phyloP scores from a whole-genome alignment of 2,113 vertebrate genomes.

The Zosterops lateralis region DNA sequence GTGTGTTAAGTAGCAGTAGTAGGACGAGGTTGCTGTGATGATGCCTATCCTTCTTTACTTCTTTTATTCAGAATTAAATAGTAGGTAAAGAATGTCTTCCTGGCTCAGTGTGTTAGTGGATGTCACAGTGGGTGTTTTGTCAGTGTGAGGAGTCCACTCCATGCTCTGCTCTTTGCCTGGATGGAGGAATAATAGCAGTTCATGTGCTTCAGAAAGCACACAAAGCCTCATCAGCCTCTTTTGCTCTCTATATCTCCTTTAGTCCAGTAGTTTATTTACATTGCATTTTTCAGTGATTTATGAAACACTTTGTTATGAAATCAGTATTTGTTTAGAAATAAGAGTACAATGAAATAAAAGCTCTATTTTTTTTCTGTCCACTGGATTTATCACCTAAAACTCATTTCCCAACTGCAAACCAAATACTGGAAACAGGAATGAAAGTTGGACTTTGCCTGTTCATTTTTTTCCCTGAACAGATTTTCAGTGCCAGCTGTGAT shows the following conservation, averaged over 20 bases:
- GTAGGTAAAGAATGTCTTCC: background rate
- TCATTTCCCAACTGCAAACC: background rate
- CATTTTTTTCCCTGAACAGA: background rate
- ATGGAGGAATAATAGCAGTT: background rate
- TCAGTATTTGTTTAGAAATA: background rate
- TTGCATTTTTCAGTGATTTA: background rate
- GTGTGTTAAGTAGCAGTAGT: background rate
- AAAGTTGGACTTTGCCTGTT: background rate
- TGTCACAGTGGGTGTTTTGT: background rate
- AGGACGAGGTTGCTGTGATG: background rate
- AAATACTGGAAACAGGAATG: background rate
- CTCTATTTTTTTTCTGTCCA: rapidly evolving
- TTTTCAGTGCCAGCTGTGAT: background rate
- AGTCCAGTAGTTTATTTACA: background rate
- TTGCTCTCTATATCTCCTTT: background rate
- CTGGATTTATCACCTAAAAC: background rate
- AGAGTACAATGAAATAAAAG: background rate
- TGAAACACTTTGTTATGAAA: background rate
- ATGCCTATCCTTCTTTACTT: background rate
- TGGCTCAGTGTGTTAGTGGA: background rate
- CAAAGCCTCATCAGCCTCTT: background rate
- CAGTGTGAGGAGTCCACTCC: background rate
- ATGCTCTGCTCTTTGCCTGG: background rate
- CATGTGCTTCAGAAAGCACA: background rate
- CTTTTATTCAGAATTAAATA: background rate